Conservation (phyloP, 2,797 vertebrate genomes). For the Scarus forsteni region DNA sequence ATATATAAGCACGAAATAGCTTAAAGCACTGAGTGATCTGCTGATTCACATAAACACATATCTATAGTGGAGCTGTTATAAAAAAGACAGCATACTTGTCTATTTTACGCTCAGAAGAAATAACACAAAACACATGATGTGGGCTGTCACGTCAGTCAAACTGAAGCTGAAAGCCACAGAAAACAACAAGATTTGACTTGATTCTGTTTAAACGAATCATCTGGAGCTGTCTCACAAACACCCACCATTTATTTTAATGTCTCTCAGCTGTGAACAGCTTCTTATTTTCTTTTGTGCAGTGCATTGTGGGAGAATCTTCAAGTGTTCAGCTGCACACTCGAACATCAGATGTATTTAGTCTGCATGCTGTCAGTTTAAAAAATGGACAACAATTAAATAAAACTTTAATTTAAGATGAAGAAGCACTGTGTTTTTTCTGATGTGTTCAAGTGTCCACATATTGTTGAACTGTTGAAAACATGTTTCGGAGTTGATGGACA, state of each 20-base stretch:
- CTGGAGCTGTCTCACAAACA: not conserved
- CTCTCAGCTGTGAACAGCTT: slow-evolving; percentile 7
- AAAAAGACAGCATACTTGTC: too few relatives aligned
- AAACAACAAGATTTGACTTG: not conserved
- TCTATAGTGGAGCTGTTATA: too few relatives aligned
- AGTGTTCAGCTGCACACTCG: not conserved
- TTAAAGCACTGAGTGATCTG: not conserved
- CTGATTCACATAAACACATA: too few relatives aligned
- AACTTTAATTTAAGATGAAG: not conserved
- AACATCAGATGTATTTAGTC: not conserved
- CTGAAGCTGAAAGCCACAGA: too few relatives aligned
- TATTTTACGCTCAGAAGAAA: too few relatives aligned
- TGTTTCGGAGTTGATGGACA: too few relatives aligned
- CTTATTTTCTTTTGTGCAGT: not conserved
- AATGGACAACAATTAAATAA: not conserved
- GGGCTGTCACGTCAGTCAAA: not conserved
- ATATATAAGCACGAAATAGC: not conserved
- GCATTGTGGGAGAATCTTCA: not conserved
- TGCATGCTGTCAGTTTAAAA: not conserved
- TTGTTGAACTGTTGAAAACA: too few relatives aligned
- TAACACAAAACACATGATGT: not conserved
- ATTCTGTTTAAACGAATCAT: not conserved
- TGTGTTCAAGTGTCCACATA: too few relatives aligned
- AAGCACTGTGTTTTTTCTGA: too few relatives aligned
- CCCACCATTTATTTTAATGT: slow-evolving; percentile 2